These are phyloP conservation scores for Parnassius mnemosyne DNA, from an alignment of 2,888 invertebrate genomes.

Conservation along the genomic window DNA sequence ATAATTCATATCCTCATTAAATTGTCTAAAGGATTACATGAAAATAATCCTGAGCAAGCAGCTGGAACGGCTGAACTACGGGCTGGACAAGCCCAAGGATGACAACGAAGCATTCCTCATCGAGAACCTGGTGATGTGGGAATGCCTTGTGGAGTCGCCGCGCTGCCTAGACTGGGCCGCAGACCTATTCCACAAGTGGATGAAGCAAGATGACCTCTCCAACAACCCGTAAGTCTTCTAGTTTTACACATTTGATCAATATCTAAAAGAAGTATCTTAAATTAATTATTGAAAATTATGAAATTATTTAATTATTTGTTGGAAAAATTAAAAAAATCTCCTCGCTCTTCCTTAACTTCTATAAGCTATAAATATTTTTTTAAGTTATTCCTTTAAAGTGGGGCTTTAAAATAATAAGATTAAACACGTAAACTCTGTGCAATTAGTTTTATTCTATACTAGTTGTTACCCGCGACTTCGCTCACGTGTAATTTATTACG, in stretches of 20 bases:
- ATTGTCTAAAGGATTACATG: conserved; percentile 65
- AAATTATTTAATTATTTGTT: no score
- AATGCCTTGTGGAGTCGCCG: conserved; percentile 78
- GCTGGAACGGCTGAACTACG: conserved; percentile 75
- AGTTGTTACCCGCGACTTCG: no score
- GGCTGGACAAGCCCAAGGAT: conserved; percentile 67
- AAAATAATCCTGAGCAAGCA: conserved; percentile 59
- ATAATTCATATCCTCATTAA: no score
- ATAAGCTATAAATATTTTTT: no score
- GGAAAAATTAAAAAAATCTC: no score
- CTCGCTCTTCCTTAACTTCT: no score
- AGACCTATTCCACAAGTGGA: conserved; percentile 61
- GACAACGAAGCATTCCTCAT: conserved; percentile 81
- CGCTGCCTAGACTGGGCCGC: conserved; percentile 79
- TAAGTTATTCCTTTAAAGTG: no score
- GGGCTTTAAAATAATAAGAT: no score
- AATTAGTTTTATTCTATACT: no score
- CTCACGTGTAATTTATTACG: no score
- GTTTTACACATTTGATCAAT: neutral
- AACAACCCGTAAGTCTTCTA: conserved; percentile 67
- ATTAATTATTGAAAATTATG: no score
- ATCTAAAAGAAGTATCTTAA: neutral
- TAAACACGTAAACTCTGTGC: no score
- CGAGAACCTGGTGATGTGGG: conserved; percentile 78
- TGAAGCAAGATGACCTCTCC: conserved; percentile 42